phyloP scores from a whole-genome alignment of 2,888 invertebrate species.

The Ceraclea dissimilis region DNA sequence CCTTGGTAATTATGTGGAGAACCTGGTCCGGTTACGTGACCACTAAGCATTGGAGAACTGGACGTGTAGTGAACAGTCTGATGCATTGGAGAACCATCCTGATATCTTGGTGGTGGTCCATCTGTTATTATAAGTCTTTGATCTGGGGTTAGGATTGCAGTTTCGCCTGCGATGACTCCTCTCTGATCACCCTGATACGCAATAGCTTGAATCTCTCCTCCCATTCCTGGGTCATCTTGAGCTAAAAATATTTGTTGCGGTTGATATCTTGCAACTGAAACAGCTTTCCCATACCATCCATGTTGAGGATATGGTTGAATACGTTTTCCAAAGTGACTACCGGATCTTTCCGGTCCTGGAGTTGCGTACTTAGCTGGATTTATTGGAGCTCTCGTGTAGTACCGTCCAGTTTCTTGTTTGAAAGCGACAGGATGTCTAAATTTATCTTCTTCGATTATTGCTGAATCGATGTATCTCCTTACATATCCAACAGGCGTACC shows the following conservation, averaged over 20 bases:
- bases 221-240: conserved; percentile 17
- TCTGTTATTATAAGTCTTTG: conserved; percentile 22
- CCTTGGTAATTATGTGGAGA: conserved; percentile 29
- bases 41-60: conserved; percentile 29
- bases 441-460: conserved; percentile 4
- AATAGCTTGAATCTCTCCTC: conserved; percentile 23
- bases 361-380: conserved; percentile 31
- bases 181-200: conserved; percentile 22
- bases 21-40: conserved; percentile 34
- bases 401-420: conserved; percentile 7
- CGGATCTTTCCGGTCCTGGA: conserved; percentile 30
- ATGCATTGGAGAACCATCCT: conserved; percentile 27
- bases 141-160: conserved; percentile 20
- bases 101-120: conserved; percentile 16
- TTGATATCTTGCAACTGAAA: conserved; percentile 13
- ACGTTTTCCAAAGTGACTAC: conserved; percentile 27
- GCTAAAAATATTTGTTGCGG: conserved; percentile 20
- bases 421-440: background rate
- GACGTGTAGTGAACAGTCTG: conserved; percentile 29
- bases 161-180: conserved; percentile 14
- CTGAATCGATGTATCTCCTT: conserved; percentile 2
- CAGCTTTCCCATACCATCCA: conserved; percentile 10
- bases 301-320: conserved; percentile 18
- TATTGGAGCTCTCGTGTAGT: conserved; percentile 4
- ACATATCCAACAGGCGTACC: conserved; percentile 15